Evolutionary conservation across 2,797 vertebrate genomes (phyloP), one percentile per base, ranked within the genome.

Genomic region (Channallabes apus): DNA sequence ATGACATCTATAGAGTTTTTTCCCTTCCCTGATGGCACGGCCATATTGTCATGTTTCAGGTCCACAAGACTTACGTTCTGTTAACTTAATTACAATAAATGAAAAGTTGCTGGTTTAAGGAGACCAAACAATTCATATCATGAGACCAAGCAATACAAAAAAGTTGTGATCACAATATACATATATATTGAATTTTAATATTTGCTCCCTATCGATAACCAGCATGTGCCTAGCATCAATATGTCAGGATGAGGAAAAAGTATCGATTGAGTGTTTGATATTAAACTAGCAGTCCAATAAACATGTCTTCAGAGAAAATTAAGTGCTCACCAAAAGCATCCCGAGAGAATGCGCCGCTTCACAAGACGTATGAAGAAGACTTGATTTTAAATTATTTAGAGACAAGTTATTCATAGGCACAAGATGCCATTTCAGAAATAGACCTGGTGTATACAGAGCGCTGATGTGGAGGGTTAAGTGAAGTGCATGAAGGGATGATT

Each of bases 321-420:
- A 82, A 85, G 72, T 18, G 32, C 62, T 77, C 72, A 18, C 62
- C 35, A 6, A 75, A 59, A 85, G 29, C 58, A 56, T 82, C 71
- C 69, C 62, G 14, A 27, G 79, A 86, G 80, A 82, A 61, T 46
- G 61, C 61, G 51, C 24, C 38, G 69, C 20, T 27, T 73, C 58
- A 73, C 65, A 80, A 85, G 83, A 32, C 61, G 65, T 77, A 75
- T 84, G 51, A 72, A 82, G 77, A 78, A 24, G 41, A 56, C 65
- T 82, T 72, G 27, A 78, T 61, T 67, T 62, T 87, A 27, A 85
- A 85, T 87, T 79, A 83, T 85, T 87, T 56, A 85, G 62, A 80
- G 76, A 77, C 38, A 56, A 79, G 81, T 82, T 82, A 82, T 85
- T 87, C 80, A 82, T 76, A 82, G 65, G 29, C 65, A 27, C 81